Evolutionary conservation across 2,113 vertebrate genomes (phyloP), one percentile per base, ranked within the genome.

Genomic region (Neogale vison): DNA sequence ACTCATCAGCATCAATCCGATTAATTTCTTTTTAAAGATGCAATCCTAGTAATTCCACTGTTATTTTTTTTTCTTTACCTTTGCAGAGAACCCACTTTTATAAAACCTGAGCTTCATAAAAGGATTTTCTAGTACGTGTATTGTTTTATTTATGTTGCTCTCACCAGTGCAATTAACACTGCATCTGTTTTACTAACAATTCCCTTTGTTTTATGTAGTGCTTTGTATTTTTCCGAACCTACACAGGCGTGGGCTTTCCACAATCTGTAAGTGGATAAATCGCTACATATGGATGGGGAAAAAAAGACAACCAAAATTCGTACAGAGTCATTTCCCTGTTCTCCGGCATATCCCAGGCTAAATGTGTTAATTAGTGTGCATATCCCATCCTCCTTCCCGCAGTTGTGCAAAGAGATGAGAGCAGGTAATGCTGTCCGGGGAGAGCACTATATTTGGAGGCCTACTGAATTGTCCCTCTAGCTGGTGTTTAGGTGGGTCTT

Each of bases 121-220:
- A 42, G 84, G 80, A 84, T 91, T 89, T 95, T 90, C 93, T 74
- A 69, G 76, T 23, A 39, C 34, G 15, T 14, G n/a, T 59, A 76
- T 84, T 95, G 93, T 92, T 97, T 97, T 97, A 97, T 97, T 98
- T 84, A 96, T 72, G 83, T 69, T 59, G 18, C 83, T 97, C 91
- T 98, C 97, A 90, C 80, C 95, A 96, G 91, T 93, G 92, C 96
- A 90, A 87, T 97, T 97, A 98, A 81, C 90, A 63, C 39, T 90
- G 92, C 95, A 94, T 97, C 96, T 97, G 96, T 93, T 97, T 98
- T 95, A 83, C 93, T 97, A 97, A 95, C 96, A 95, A 65, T 71
- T 80, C 57, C 89, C 29, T 98, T 96, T 95, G 87, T 93, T 97
- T 96, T 97, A 95, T 80, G 81, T 29, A 34, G 79, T 65, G 42